Conservation (phyloP, 1,140 invertebrate genomes). For the Centruroides vittatus region DNA sequence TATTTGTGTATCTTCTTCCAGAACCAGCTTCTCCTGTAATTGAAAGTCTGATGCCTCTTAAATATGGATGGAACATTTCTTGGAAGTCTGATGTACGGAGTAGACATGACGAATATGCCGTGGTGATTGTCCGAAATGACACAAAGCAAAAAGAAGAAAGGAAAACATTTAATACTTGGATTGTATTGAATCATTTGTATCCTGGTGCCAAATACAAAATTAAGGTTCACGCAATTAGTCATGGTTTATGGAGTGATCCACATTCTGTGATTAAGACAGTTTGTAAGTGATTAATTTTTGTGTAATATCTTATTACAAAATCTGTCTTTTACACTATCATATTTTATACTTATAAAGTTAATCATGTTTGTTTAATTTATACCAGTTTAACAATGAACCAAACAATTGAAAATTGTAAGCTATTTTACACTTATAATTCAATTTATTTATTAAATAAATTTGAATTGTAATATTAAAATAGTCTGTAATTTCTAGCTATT, state of each 20-base stretch:
- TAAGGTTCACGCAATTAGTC: constrained; percentile 77
- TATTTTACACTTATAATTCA: too few species aligned
- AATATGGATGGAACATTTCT: constrained; percentile 54
- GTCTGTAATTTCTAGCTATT: too few species aligned
- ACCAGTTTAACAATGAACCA: too few species aligned
- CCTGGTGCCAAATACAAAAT: constrained; percentile 79
- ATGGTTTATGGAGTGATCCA: constrained; percentile 65
- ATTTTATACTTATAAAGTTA: too few species aligned
- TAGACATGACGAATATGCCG: constrained; percentile 70
- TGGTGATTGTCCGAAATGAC: constrained; percentile 65
- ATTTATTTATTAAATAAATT: too few species aligned
- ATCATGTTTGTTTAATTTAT: too few species aligned
- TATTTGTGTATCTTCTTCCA: constrained; percentile 16
- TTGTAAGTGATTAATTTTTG: constrained; percentile 40
- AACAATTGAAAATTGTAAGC: too few species aligned
- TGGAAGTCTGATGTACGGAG: constrained; percentile 90
- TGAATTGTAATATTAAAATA: too few species aligned
- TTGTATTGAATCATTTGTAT: constrained; percentile 57
- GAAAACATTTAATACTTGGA: constrained; percentile 44
- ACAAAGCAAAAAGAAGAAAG: constrained; percentile 41
- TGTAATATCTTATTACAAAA: too few species aligned
- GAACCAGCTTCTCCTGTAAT: constrained; percentile 75
- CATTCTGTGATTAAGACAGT: constrained; percentile 78
- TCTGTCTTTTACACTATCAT: too few species aligned
- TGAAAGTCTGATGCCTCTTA: constrained; percentile 51